Evolutionary conservation across 2,113 vertebrate species (phyloP), one percentile per base, ranked within the genome.

Genomic region (Geococcyx californianus): DNA sequence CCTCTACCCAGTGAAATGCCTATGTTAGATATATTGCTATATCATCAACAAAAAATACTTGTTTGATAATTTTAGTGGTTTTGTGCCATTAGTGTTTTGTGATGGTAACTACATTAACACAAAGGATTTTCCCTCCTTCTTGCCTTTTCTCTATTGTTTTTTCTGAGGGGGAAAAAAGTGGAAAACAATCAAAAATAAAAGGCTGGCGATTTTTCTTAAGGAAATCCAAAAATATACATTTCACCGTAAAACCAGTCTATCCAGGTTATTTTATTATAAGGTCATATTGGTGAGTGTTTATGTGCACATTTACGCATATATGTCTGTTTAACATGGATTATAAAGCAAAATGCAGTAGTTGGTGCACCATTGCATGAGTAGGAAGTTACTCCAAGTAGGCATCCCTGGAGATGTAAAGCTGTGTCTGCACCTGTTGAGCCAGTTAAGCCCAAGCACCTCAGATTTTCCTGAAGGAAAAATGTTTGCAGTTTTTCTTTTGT

Each of bases 291-390:
- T 49, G 67, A 28, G 5, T 5, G 4, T 47, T 18, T 54, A 16
- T 26, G 7, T 63, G 7, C 44, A 2, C 34, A 16, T 54, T 58
- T 76, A 38, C 38, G 12, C 25, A 4, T 14, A 5, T 16, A 16
- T 8, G 3, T 25, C 3, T 38, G 12, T 44, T 66, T 33, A 21
- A 44, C 21, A 6, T 6, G 33, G 24, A 13, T 56, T 40, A 11
- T 47, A 4, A 64, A 60, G 45, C n/a, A 2, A 24, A 47, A 1
- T 3, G 13, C 1, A 72, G 54, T 3, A 19, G 28, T 4, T 24
- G 44, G 24, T 58, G 59, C 23, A 42, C 45, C 11, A 1, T 16
- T 76, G 58, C 44, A 12, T 63, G 44, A 42, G 13, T 51, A 64
- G 23, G 40, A 26, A 29, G 21, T 51, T 42, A 8, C 28, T 75